Evolutionary conservation across 2,888 invertebrate genomes (phyloP).

Genomic region (Cordylochernes scorpioides): DNA sequence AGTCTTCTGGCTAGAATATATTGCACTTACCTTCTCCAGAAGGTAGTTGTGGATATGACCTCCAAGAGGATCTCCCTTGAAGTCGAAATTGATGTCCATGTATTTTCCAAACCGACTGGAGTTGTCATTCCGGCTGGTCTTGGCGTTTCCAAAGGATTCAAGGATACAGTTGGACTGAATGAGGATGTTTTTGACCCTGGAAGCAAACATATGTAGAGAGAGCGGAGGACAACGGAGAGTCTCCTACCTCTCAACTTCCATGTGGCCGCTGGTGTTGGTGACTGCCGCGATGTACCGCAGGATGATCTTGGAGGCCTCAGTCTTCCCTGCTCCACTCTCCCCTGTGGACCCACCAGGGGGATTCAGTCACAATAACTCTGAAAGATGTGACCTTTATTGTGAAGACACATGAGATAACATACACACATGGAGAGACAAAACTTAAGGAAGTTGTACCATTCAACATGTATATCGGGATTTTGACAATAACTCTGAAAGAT

Average conservation of each 20-base stretch:
- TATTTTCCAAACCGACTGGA: constrained; percentile 96
- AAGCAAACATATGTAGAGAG: too few species aligned
- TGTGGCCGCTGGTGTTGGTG: constrained; percentile 64
- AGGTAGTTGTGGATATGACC: constrained; percentile 92
- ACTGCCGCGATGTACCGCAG: constrained; percentile 91
- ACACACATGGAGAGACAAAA: too few species aligned
- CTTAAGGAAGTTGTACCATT: too few species aligned
- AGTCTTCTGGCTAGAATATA: too few species aligned
- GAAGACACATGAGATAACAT: too few species aligned
- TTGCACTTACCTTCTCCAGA: constrained; percentile 52
- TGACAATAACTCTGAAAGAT: too few species aligned
- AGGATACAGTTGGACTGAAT: constrained; percentile 85
- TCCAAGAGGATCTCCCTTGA: constrained; percentile 88
- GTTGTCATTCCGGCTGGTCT: constrained; percentile 92
- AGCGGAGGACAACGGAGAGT: too few species aligned
- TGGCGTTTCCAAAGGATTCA: constrained; percentile 94
- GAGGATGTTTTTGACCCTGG: constrained; percentile 81
- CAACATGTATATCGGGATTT: too few species aligned
- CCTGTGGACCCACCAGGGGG: too few species aligned
- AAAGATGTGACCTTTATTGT: too few species aligned
- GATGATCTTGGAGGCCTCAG: constrained; percentile 94
- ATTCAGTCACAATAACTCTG: too few species aligned
- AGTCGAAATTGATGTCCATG: constrained; percentile 98
- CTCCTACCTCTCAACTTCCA: constrained; percentile 84
- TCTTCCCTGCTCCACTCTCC: constrained; percentile 93